Evolutionary conservation across 2,888 invertebrate species (phyloP).

Genomic region (Aphodius sticticus): DNA sequence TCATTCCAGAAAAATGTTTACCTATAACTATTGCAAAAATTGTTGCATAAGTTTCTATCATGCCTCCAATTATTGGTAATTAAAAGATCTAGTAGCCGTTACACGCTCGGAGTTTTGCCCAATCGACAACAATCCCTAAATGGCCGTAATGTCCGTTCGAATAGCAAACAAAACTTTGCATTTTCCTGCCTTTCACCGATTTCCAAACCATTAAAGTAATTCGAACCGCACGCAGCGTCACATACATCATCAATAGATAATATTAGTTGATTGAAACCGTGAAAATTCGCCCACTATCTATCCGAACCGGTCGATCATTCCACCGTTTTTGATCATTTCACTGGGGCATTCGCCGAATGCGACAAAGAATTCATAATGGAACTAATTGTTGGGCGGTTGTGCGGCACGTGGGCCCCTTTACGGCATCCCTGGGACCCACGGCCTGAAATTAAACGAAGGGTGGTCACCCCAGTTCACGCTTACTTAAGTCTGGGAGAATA

Average conservation of each 20-base stretch:
- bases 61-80: too few relatives aligned
- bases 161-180: too few relatives aligned
- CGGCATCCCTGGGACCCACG: slow-evolving; percentile 25
- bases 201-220: slow-evolving; percentile 28
- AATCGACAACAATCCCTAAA: too few relatives aligned
- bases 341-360: background rate
- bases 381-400: slow-evolving; percentile 53
- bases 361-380: slow-evolving; percentile 49
- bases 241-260: slow-evolving; percentile 21
- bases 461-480: slow-evolving; percentile 41
- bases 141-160: too few relatives aligned
- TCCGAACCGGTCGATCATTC: slow-evolving; percentile 20
- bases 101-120: too few relatives aligned
- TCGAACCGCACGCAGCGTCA: slow-evolving; percentile 10
- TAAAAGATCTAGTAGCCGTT: too few relatives aligned
- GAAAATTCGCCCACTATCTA: slow-evolving; percentile 21
- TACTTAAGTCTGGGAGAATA: slow-evolving; percentile 48
- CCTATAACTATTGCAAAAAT: too few relatives aligned
- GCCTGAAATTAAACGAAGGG: slow-evolving; percentile 38
- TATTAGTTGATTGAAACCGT: slow-evolving; percentile 25
- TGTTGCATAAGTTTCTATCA: too few relatives aligned
- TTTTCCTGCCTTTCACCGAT: background rate
- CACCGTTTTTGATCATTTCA: slow-evolving; percentile 28
- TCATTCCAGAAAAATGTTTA: too few relatives aligned
- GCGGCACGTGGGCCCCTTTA: slow-evolving; percentile 48